phyloP scores from a whole-genome alignment of 2,113 vertebrate species.

The Cathartes aura region DNA sequence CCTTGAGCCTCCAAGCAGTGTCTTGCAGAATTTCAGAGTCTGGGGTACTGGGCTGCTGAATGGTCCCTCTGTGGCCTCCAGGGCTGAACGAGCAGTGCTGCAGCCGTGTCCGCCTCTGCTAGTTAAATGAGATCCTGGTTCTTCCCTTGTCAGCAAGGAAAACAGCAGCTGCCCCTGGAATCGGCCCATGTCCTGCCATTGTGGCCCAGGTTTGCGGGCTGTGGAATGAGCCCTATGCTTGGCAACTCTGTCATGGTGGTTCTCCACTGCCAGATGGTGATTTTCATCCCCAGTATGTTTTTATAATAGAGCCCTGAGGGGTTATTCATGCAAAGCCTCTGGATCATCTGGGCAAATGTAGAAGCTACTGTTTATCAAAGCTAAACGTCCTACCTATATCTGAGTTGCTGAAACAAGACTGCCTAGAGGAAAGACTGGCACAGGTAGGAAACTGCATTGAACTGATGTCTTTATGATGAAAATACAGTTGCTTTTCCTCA shows the following conservation, averaged over 20 bases:
- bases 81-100: neutral
- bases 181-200: accelerated
- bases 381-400: neutral
- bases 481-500: neutral
- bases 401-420: neutral
- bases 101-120: neutral
- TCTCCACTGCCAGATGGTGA: neutral
- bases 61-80: no score
- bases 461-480: neutral
- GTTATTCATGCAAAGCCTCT: neutral
- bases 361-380: neutral
- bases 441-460: neutral
- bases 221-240: neutral
- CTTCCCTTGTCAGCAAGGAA: neutral
- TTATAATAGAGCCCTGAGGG: neutral
- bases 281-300: no score
- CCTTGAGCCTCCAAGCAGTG: neutral
- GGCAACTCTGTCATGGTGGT: no score
- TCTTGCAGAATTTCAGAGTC: neutral
- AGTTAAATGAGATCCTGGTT: neutral
- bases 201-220: neutral
- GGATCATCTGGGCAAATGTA: neutral
- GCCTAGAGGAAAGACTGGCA: neutral
- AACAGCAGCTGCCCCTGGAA: neutral
- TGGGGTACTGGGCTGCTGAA: neutral